phyloP scores from a whole-genome alignment of 1,140 invertebrate genomes.

The Drosophila paulistorum region DNA sequence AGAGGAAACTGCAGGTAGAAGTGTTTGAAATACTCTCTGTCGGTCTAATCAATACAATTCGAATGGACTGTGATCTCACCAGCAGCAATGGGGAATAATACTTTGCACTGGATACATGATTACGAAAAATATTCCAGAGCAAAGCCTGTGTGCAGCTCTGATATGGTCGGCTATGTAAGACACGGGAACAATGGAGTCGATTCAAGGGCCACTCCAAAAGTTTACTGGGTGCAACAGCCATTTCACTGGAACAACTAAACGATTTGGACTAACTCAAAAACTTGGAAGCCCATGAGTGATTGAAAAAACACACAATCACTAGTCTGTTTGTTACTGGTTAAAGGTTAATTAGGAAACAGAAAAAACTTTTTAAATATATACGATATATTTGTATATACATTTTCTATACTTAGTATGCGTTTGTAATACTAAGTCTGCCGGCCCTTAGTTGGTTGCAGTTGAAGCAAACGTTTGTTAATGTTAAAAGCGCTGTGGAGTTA shows the following conservation, averaged over 20 bases:
- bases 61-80: slow-evolving; percentile 33
- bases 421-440: background rate
- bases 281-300: background rate
- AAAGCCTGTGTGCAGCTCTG: slow-evolving; percentile 51
- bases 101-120: slow-evolving; percentile 55
- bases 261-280: slow-evolving; percentile 21
- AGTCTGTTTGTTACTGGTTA: slow-evolving; percentile 14
- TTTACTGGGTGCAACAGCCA: slow-evolving; percentile 58
- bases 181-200: slow-evolving; percentile 29
- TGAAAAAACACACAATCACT: background rate
- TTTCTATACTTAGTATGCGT: background rate
- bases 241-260: slow-evolving; percentile 20
- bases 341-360: slow-evolving; percentile 51
- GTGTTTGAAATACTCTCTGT: background rate
- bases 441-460: slow-evolving; percentile 17
- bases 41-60: too few species aligned
- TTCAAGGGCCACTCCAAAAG: slow-evolving; percentile 43
- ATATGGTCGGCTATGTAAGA: slow-evolving; percentile 48
- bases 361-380: background rate
- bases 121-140: slow-evolving; percentile 59
- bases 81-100: slow-evolving; percentile 59
- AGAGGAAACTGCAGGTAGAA: slow-evolving; percentile 36
- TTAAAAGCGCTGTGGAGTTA: slow-evolving; percentile 25
- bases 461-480: slow-evolving; percentile 28
- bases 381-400: background rate